A percentile compares a stretch with the other conserved stretches of the same genome.
Conservation (phyloP, 2,113 vertebrate genomes). For the Indri indri region DNA sequence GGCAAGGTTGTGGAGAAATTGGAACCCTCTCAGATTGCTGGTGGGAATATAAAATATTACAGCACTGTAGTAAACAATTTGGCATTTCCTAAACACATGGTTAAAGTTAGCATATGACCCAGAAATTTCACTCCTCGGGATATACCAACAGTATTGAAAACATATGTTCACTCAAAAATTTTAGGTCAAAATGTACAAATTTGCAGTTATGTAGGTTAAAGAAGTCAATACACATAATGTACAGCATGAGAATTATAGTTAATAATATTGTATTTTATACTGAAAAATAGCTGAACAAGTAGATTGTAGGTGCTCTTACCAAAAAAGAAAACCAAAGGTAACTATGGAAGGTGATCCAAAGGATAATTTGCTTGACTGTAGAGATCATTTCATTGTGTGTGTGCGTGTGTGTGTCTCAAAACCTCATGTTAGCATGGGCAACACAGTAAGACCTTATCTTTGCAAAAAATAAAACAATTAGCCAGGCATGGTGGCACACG, state of each 20-base stretch:
- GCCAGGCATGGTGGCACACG: too few species aligned
- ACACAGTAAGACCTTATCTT: too few species aligned
- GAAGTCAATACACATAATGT: background rate
- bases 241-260: background rate
- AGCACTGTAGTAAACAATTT: background rate
- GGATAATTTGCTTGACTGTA: background rate
- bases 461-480: too few species aligned
- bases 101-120: background rate
- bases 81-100: background rate
- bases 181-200: background rate
- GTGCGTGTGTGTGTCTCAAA: background rate
- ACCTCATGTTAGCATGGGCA: background rate
- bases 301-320: background rate
- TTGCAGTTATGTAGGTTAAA: background rate
- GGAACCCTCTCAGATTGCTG: background rate
- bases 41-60: background rate
- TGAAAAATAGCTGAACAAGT: background rate
- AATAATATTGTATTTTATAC: background rate
- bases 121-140: background rate
- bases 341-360: background rate
- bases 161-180: background rate
- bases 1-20: background rate
- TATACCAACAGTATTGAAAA: background rate
- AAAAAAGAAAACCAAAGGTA: background rate
- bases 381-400: background rate